Evolutionary conservation across 2,888 invertebrate genomes (phyloP).

Genomic region (Diplazon laetatorius): DNA sequence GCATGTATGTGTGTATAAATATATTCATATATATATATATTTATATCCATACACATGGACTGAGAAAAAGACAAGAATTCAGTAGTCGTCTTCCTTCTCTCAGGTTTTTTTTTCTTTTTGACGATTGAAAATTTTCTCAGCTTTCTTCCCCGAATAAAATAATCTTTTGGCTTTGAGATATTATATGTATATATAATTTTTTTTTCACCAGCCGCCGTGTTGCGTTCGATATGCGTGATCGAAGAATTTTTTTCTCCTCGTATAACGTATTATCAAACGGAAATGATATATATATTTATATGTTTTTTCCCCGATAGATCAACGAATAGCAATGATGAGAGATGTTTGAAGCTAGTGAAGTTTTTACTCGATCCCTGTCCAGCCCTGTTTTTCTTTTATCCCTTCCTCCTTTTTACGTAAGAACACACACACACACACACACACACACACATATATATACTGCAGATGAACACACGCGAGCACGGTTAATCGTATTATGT

Average conservation of each 20-base stretch:
- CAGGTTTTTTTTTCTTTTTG: neutral
- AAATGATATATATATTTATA: too few species aligned
- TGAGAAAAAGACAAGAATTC: neutral
- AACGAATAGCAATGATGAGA: neutral
- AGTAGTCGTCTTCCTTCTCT: neutral
- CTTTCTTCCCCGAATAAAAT: slow-evolving; percentile 12
- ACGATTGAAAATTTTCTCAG: neutral
- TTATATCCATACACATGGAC: too few species aligned
- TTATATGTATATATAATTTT: neutral
- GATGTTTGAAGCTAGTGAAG: neutral
- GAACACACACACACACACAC: slow-evolving; percentile 7
- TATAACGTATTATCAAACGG: neutral
- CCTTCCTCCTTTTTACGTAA: slow-evolving; percentile 8
- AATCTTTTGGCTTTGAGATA: neutral
- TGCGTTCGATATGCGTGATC: neutral
- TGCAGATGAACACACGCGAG: too few species aligned
- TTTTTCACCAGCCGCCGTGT: too few species aligned
- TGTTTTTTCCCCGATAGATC: neutral
- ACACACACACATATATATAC: slow-evolving; percentile 3
- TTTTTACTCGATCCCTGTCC: slow-evolving; percentile 14
- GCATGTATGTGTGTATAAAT: too few species aligned
- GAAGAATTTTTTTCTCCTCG: neutral
- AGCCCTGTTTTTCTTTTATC: neutral
- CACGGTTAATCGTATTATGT: too few species aligned
- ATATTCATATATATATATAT: neutral